These are phyloP conservation scores for Limonius californicus DNA, from an alignment of 1,140 invertebrate genomes.

Conservation along the genomic window DNA sequence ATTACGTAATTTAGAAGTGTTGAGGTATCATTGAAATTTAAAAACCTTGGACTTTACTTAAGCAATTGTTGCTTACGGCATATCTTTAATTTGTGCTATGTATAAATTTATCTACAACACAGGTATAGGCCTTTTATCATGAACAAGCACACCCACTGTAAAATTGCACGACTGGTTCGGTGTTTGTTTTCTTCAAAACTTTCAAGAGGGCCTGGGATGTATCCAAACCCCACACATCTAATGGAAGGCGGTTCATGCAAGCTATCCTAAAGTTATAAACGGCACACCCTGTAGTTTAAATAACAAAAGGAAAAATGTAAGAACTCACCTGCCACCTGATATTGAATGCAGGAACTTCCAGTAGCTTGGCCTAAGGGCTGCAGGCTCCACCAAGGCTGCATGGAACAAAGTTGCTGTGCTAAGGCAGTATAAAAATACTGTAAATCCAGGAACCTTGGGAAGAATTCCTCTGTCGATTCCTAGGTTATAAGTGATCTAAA, in stretches of 20 bases:
- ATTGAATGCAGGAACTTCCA: slow-evolving; percentile 75
- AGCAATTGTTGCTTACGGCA: too few species aligned
- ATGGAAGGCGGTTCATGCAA: slow-evolving; percentile 52
- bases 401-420: slow-evolving; percentile 79
- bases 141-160: neutral
- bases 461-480: slow-evolving; percentile 55
- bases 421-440: slow-evolving; percentile 69
- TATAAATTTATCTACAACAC: too few species aligned
- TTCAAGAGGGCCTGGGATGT: slow-evolving; percentile 35
- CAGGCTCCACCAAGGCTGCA: slow-evolving; percentile 73
- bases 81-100: too few species aligned
- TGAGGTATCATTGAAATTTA: too few species aligned
- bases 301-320: too few species aligned
- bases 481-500: slow-evolving; percentile 57
- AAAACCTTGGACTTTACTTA: too few species aligned
- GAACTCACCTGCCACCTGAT: slow-evolving; percentile 65
- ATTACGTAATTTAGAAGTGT: too few species aligned
- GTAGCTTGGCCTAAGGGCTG: slow-evolving; percentile 75
- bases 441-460: slow-evolving; percentile 60
- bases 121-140: neutral
- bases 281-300: slow-evolving; percentile 32
- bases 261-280: slow-evolving; percentile 55
- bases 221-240: slow-evolving; percentile 56
- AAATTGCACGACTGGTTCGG: slow-evolving; percentile 24
- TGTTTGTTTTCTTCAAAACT: slow-evolving; percentile 39